Evolutionary conservation across 2,888 invertebrate genomes (phyloP).

Genomic region (Busseola fusca): DNA sequence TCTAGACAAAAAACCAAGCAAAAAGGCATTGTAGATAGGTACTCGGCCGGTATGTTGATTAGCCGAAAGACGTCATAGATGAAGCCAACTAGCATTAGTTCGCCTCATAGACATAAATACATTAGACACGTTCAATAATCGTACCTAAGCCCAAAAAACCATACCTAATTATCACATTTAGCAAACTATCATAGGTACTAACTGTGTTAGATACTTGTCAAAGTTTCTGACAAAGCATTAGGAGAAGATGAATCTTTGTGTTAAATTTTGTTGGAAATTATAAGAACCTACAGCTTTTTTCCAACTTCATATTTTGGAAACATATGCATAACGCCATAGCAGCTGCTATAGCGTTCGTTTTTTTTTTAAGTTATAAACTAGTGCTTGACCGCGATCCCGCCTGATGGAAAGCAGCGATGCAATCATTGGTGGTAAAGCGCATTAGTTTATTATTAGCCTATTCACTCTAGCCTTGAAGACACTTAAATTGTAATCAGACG

Average conservation of each 20-base stretch:
- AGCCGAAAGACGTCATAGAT: slow-evolving; percentile 4
- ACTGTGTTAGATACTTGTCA: neutral
- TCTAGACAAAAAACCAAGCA: neutral
- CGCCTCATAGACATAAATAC: neutral
- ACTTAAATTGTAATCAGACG: no score
- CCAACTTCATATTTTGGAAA: no score
- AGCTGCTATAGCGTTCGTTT: no score
- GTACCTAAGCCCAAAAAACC: neutral
- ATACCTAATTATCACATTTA: neutral
- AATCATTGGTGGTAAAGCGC: no score
- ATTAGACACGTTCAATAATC: slow-evolving; percentile 1
- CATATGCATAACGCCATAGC: no score
- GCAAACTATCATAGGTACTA: neutral
- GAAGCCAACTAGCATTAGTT: neutral
- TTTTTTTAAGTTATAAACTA: no score
- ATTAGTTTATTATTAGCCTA: no score
- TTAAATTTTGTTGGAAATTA: neutral
- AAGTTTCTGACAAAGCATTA: neutral
- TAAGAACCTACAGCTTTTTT: neutral
- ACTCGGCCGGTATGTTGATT: neutral
- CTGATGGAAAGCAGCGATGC: no score
- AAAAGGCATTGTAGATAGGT: neutral
- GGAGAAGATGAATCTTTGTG: neutral
- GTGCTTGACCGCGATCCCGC: no score
- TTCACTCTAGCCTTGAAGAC: no score